A percentile compares a stretch with the other conserved stretches of the same genome.
phyloP scores from a whole-genome alignment of 2,113 vertebrate species.

The Eulemur macaco region DNA sequence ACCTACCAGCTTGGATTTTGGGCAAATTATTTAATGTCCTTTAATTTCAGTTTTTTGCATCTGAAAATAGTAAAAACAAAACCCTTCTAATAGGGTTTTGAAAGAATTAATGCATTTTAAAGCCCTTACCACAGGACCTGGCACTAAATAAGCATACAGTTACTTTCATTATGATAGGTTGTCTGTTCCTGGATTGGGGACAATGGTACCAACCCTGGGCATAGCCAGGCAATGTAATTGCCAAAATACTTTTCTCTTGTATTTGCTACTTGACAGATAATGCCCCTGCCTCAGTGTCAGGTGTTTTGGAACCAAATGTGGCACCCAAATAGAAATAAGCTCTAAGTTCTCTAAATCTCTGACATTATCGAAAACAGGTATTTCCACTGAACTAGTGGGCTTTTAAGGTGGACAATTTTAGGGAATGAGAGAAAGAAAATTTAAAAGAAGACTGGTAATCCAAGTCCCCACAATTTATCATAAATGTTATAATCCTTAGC shows the following conservation, averaged over 20 bases:
- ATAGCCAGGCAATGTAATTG: background rate
- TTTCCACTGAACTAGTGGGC: background rate
- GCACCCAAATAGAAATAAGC: background rate
- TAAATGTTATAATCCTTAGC: background rate
- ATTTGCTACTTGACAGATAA: background rate
- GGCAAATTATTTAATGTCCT: background rate
- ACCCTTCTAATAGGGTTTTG: background rate
- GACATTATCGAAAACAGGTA: background rate
- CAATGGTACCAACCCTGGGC: background rate
- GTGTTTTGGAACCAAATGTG: background rate
- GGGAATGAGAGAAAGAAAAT: background rate
- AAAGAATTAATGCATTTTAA: background rate
- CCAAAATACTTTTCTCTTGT: background rate
- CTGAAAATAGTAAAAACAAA: conserved; percentile 8
- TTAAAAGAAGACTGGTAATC: background rate
- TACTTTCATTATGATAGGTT: background rate
- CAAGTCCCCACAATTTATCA: background rate
- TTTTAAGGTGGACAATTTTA: background rate
- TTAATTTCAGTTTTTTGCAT: background rate
- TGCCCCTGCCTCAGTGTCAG: background rate
- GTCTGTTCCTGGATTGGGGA: background rate
- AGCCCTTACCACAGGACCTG: background rate
- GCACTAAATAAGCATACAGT: background rate
- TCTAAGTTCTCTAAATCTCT: background rate
- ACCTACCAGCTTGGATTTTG: background rate